These are phyloP conservation scores for Cyprinodon variegatus DNA, from an alignment of 2,113 vertebrate genomes.

Conservation along the genomic window DNA sequence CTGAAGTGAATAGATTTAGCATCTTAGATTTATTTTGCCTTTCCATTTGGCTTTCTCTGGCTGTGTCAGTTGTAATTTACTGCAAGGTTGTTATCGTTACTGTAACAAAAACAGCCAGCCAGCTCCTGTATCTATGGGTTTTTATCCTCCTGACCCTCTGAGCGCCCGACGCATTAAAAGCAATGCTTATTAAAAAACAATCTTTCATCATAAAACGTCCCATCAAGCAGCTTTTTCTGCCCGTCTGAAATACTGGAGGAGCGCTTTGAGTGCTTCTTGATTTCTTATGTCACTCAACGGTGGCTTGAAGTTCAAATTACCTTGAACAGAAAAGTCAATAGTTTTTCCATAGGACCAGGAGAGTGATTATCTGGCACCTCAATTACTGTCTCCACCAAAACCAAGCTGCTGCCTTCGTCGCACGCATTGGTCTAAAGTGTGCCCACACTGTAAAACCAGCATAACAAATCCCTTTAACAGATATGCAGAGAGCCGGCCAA, in stretches of 20 bases:
- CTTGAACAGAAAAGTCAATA: slow-evolving; percentile 53
- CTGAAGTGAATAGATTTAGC: slow-evolving; percentile 67
- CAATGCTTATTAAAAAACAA: slow-evolving; percentile 42
- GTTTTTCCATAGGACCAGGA: slow-evolving; percentile 54
- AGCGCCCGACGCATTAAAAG: slow-evolving; percentile 22
- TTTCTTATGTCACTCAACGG: slow-evolving; percentile 40
- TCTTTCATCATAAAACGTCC: slow-evolving; percentile 17
- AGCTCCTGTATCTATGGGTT: slow-evolving; percentile 51
- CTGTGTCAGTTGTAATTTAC: slow-evolving; percentile 62
- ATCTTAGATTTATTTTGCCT: slow-evolving; percentile 75
- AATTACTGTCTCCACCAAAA: slow-evolving; percentile 57
- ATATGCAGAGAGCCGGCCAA: slow-evolving; percentile 44
- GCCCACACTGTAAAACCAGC: slow-evolving; percentile 49
- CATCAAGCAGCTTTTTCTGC: slow-evolving; percentile 34
- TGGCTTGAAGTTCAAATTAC: slow-evolving; percentile 56
- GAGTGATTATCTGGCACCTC: slow-evolving; percentile 56
- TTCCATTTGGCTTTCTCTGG: slow-evolving; percentile 69
- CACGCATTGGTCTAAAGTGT: slow-evolving; percentile 46
- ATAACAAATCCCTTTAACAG: slow-evolving; percentile 70
- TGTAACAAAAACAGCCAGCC: slow-evolving; percentile 65
- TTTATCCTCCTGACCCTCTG: slow-evolving; percentile 45
- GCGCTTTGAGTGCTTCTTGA: slow-evolving; percentile 26
- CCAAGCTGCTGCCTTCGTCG: slow-evolving; percentile 35
- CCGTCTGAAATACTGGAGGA: slow-evolving; percentile 28
- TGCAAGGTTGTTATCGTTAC: slow-evolving; percentile 64